phyloP scores from a whole-genome alignment of 2,113 vertebrate species.

The Cyanoliseus patagonus region DNA sequence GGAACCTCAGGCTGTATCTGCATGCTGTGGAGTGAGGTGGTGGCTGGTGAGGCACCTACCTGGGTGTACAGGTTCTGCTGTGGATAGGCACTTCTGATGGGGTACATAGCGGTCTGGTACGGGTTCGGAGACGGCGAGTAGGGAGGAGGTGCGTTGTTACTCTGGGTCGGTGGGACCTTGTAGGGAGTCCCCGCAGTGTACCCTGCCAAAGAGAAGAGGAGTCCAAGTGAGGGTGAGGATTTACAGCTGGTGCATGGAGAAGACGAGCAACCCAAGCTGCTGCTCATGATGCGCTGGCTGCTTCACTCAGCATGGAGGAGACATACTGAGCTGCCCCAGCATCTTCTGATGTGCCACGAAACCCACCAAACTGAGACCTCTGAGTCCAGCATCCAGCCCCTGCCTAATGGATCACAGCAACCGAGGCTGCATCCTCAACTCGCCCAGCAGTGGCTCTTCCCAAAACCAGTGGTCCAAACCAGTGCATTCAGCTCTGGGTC shows the following conservation, averaged over 20 bases:
- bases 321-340: background rate
- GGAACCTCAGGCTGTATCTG: background rate
- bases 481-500: background rate
- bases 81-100: constrained; percentile 99
- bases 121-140: constrained; percentile 95
- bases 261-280: fast-evolving
- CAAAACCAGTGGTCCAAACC: background rate
- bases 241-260: fast-evolving
- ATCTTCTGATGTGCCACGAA: background rate
- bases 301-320: background rate
- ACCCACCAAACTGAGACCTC: background rate
- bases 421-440: background rate
- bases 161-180: constrained; percentile 97
- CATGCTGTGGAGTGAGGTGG: fast-evolving
- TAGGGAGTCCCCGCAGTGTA: constrained; percentile 96
- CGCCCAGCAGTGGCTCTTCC: background rate
- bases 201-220: constrained; percentile 72
- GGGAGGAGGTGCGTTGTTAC: constrained; percentile 93
- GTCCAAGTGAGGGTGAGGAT: background rate
- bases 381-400: background rate
- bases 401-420: background rate
- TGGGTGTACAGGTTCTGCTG: constrained; percentile 98
- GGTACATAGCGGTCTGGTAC: constrained; percentile 97
- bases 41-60: constrained; percentile 69
- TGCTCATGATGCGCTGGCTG: fast-evolving